phyloP scores from a whole-genome alignment of 2,113 vertebrate genomes.

The Paradoxurus hermaphroditus region DNA sequence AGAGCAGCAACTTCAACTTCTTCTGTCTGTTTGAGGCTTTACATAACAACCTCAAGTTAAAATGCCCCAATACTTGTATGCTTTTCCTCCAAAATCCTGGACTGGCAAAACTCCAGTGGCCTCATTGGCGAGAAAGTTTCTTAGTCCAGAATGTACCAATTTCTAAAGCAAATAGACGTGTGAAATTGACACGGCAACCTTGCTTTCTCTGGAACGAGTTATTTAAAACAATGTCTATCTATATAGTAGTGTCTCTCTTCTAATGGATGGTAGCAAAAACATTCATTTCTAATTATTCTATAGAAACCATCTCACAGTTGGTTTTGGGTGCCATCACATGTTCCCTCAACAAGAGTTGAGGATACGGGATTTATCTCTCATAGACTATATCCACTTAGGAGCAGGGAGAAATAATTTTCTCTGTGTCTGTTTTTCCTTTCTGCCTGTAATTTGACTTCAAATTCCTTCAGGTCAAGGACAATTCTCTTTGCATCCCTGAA shows the following conservation, averaged over 20 bases:
- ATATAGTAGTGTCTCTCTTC: background rate
- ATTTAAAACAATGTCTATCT: background rate
- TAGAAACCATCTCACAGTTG: background rate
- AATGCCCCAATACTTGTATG: background rate
- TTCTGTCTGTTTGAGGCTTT: background rate
- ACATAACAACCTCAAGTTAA: background rate
- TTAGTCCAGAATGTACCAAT: background rate
- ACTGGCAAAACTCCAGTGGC: background rate
- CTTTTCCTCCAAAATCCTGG: background rate
- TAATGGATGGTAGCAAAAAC: background rate
- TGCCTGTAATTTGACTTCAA: background rate
- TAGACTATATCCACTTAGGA: background rate
- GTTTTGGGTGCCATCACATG: background rate
- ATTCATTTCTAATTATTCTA: background rate
- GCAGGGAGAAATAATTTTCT: background rate
- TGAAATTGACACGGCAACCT: background rate
- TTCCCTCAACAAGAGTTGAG: background rate
- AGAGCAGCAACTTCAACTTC: background rate
- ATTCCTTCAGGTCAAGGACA: background rate
- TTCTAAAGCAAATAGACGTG: background rate
- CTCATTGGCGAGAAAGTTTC: background rate
- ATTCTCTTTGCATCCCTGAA: background rate
- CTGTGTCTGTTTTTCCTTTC: background rate
- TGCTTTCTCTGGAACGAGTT: background rate
- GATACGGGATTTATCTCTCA: background rate